These are phyloP conservation scores for Agonum fuliginosum DNA, from an alignment of 2,888 invertebrate genomes.

Conservation along the genomic window DNA sequence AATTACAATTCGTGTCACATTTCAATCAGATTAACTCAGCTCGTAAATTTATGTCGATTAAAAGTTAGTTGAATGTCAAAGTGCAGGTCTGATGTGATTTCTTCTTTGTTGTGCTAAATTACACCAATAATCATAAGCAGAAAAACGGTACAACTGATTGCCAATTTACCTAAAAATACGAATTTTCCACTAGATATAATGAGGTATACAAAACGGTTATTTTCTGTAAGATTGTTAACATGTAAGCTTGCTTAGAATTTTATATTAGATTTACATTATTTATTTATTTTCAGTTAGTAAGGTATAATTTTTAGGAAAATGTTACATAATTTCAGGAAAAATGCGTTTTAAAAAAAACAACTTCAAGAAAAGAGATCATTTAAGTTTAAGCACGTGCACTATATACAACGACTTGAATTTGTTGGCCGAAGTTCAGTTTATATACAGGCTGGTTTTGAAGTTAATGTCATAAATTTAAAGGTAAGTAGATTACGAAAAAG, in stretches of 20 bases:
- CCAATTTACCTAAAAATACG: slow-evolving; percentile 9
- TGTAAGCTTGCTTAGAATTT: not conserved
- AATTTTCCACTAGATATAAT: not conserved
- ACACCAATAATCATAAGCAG: slow-evolving; percentile 7
- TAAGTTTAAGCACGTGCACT: too few species aligned
- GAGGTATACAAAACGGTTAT: not conserved
- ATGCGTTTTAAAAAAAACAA: too few species aligned
- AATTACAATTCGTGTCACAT: slow-evolving; percentile 56
- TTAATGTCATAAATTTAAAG: too few species aligned
- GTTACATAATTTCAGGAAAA: too few species aligned
- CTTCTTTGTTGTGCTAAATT: slow-evolving; percentile 10
- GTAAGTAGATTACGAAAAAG: too few species aligned
- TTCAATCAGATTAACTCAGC: slow-evolving; percentile 51
- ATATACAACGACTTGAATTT: too few species aligned
- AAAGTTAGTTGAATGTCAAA: slow-evolving; percentile 55
- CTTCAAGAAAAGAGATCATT: too few species aligned
- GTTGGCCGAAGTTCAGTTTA: too few species aligned
- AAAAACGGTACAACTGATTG: not conserved
- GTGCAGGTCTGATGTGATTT: slow-evolving; percentile 44
- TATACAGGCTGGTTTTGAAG: too few species aligned
- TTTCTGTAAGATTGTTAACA: not conserved
- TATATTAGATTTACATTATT: too few species aligned
- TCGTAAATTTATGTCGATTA: slow-evolving; percentile 57
- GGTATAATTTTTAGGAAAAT: too few species aligned
- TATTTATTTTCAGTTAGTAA: too few species aligned